Evolutionary conservation across 2,888 invertebrate genomes (phyloP), one percentile per base, ranked within the genome.

Genomic region (Ditula angustiorana): DNA sequence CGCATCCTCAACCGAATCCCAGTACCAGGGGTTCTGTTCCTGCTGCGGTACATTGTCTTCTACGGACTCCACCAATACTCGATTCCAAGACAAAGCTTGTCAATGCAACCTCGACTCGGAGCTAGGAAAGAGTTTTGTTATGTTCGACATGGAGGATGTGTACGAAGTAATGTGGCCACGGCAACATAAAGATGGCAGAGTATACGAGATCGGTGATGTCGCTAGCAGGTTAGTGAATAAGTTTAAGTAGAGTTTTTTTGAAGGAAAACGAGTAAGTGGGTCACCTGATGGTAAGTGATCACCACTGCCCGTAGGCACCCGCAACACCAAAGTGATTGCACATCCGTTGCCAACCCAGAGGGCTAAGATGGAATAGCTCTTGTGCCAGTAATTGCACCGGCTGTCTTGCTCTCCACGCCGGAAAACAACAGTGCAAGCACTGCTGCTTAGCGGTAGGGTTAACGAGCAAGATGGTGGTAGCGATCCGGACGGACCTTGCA

Each of bases 201-300:
- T 87, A 10, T 92, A 92, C 80, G 79, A 82, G 19, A 87, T 92
- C 55, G 92, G 85, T 75, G 89, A 92, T 74, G 85, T 91, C 30
- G 74, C 73, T 61, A 83, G 82, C 86, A 92, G 92, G 92, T 92
- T 68, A 41, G 52, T 57, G n/a, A 28, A 47, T 73, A 30, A 30
- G 11, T 21, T 21, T 35, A 35, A 35, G 13, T 8, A 16, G 13
- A 37, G 13, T 37, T n/a, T n/a, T n/a, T n/a, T n/a, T n/a, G n/a
- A n/a, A 33, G 8, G 33, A 33, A 33, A 33, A 26, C 26, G 26
- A 26, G 26, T 26, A 26, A 26, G 2, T 33, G n/a, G n/a, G n/a
- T n/a, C n/a, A n/a, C n/a, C n/a, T n/a, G n/a, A n/a, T n/a, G n/a
- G n/a, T n/a, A n/a, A n/a, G n/a, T n/a, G n/a, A n/a, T n/a, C n/a